Conservation (phyloP, 2,113 vertebrate genomes). For the Gallinago undulata region DNA sequence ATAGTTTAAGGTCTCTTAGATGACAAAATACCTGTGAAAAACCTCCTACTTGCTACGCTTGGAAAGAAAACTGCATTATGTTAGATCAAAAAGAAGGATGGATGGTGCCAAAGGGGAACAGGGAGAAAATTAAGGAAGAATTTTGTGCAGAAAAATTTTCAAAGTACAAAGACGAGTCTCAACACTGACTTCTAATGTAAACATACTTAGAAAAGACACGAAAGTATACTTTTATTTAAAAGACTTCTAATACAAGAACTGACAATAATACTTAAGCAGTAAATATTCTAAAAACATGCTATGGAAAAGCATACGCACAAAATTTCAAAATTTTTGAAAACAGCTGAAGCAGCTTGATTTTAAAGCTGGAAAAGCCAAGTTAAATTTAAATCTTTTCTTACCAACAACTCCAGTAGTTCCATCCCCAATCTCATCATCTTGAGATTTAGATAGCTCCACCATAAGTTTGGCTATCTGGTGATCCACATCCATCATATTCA, state of each 20-base stretch:
- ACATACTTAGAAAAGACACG: background rate
- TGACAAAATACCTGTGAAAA: background rate
- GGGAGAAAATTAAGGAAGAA: background rate
- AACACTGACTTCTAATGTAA: background rate
- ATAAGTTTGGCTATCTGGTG: constrained; percentile 98
- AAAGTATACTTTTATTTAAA: background rate
- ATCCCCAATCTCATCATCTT: constrained; percentile 98
- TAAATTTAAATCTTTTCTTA: constrained; percentile 66
- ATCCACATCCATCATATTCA: constrained; percentile 98
- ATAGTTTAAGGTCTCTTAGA: background rate
- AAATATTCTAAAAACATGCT: background rate
- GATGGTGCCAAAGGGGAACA: fast-evolving
- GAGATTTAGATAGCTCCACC: constrained; percentile 97
- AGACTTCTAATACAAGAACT: background rate
- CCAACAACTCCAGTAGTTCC: constrained; percentile 98
- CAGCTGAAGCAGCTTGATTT: background rate
- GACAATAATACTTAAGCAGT: background rate
- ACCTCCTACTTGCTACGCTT: background rate
- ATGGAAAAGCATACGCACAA: background rate
- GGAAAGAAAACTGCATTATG: background rate
- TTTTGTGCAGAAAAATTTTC: fast-evolving
- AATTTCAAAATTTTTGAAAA: fast-evolving
- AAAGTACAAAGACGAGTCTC: background rate
- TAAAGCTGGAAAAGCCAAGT: background rate
- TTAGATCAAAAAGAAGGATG: background rate